These are phyloP conservation scores for Bradypodion ventrale DNA, from an alignment of 2,797 vertebrate genomes.

Conservation along the genomic window DNA sequence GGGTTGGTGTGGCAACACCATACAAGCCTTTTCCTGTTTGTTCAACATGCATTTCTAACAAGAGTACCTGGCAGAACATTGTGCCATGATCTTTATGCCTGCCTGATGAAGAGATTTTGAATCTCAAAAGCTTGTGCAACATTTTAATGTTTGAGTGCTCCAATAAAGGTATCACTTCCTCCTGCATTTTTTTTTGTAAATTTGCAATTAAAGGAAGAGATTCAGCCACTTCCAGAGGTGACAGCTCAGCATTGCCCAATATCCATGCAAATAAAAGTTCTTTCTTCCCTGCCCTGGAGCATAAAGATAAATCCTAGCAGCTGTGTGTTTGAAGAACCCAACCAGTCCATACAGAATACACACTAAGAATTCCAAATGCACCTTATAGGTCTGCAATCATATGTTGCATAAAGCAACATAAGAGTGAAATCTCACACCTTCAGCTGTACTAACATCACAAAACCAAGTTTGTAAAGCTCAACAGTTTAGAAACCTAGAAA, in stretches of 20 bases:
- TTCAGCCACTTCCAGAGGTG: not conserved
- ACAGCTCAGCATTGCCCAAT: not conserved
- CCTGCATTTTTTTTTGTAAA: too few relatives aligned
- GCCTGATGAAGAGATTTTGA: too few relatives aligned
- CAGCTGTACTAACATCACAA: constrained; percentile 13
- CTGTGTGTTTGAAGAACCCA: not conserved
- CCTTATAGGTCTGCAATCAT: not conserved
- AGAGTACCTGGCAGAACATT: too few relatives aligned
- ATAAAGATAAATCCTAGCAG: not conserved
- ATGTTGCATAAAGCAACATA: constrained; percentile 8
- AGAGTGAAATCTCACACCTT: constrained; percentile 9
- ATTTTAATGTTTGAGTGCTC: too few relatives aligned
- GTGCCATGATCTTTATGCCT: too few relatives aligned
- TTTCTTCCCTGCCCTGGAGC: not conserved
- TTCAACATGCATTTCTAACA: too few relatives aligned
- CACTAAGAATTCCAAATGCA: not conserved
- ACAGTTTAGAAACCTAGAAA: constrained; percentile 4
- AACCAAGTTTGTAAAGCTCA: constrained; percentile 23
- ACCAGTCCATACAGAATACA: not conserved
- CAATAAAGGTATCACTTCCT: too few relatives aligned
- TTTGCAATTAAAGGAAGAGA: not conserved
- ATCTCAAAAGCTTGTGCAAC: too few relatives aligned
- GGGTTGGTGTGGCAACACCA: too few relatives aligned
- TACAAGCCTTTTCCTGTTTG: too few relatives aligned
- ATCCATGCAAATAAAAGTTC: not conserved